These are phyloP conservation scores for Aythya baeri DNA, from an alignment of 2,113 vertebrate species.

Conservation along the genomic window DNA sequence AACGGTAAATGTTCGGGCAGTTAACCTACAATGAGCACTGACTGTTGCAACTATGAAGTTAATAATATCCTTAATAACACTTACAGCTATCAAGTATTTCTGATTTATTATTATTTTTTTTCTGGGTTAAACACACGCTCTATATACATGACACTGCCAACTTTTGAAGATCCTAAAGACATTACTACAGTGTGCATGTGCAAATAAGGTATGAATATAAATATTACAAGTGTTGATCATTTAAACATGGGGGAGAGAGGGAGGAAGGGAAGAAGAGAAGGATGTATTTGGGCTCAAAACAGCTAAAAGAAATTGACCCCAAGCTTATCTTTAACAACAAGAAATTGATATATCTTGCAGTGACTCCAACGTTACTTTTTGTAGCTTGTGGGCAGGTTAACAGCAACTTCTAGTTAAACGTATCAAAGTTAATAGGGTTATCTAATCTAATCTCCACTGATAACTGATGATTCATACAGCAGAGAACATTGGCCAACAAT, in stretches of 20 bases:
- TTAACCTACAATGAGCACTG: background rate
- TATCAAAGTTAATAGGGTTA: background rate
- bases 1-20: background rate
- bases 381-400: background rate
- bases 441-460: background rate
- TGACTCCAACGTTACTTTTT: background rate
- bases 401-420: background rate
- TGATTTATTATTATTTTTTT: background rate
- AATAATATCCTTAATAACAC: background rate
- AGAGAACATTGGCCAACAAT: background rate
- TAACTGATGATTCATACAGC: background rate
- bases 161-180: background rate
- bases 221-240: background rate
- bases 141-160: background rate
- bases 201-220: background rate
- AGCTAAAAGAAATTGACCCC: background rate
- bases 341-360: background rate
- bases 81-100: background rate
- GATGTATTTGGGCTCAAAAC: background rate
- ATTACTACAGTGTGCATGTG: background rate
- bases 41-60: background rate
- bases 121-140: background rate
- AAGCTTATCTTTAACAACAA: background rate
- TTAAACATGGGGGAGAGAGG: background rate
- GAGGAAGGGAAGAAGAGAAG: too few relatives aligned